Evolutionary conservation across 2,797 vertebrate genomes (phyloP).

Genomic region (Sebastes glaucus): DNA sequence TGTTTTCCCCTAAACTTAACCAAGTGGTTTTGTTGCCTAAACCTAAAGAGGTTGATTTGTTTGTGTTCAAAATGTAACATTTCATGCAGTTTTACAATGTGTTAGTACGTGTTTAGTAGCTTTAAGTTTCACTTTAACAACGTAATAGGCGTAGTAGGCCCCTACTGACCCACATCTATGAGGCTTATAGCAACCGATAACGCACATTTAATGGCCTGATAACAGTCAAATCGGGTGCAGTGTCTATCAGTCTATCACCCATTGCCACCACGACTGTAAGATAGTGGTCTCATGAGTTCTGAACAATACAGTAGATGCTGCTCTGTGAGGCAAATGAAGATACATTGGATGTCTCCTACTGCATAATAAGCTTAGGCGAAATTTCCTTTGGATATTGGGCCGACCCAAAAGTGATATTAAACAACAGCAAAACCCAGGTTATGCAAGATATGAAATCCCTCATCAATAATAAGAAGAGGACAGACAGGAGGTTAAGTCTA

Average conservation of each 20-base stretch:
- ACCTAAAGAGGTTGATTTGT: neutral
- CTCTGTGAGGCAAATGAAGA: neutral
- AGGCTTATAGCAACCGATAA: neutral
- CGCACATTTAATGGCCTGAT: neutral
- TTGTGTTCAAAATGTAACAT: neutral
- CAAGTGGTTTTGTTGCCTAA: neutral
- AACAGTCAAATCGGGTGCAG: neutral
- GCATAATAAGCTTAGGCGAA: neutral
- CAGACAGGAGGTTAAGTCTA: conserved; percentile 10
- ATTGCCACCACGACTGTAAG: neutral
- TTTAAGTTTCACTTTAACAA: neutral
- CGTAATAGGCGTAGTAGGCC: neutral
- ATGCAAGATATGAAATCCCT: conserved; percentile 12
- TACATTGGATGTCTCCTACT: neutral
- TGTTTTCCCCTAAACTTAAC: neutral
- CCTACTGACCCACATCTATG: neutral
- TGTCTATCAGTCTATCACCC: neutral
- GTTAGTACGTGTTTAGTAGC: neutral
- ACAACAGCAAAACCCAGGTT: conserved; percentile 10
- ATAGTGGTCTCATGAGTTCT: neutral
- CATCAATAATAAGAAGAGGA: conserved; percentile 17
- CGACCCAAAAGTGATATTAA: neutral
- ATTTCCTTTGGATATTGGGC: neutral
- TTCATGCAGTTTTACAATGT: neutral
- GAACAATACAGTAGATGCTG: neutral